A percentile compares a stretch with the other conserved stretches of the same genome.
phyloP scores from a whole-genome alignment of 2,113 vertebrate genomes.

The Melanotaenia duboulayi region DNA sequence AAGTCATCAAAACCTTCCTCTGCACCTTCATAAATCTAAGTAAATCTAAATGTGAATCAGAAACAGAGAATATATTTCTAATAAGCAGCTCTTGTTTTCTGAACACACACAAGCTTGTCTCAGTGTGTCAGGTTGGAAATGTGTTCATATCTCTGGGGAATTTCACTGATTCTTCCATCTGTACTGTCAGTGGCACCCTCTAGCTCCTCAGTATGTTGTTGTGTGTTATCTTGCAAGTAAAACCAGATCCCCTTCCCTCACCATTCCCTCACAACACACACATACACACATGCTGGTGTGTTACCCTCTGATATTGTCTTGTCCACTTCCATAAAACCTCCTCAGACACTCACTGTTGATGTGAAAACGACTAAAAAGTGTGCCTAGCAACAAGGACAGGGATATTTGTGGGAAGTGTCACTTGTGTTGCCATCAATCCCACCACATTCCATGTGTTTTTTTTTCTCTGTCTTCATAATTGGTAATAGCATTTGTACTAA shows the following conservation, averaged over 20 bases:
- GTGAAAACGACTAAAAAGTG: neutral
- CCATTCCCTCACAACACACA: slow-evolving; percentile 9
- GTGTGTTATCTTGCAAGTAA: slow-evolving; percentile 62
- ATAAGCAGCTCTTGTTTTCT: neutral
- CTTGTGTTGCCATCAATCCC: slow-evolving; percentile 31
- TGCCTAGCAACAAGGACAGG: neutral
- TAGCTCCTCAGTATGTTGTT: slow-evolving; percentile 72
- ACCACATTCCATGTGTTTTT: slow-evolving; percentile 38
- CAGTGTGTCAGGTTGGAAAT: slow-evolving; percentile 33
- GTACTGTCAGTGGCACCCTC: slow-evolving; percentile 65
- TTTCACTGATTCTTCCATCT: slow-evolving; percentile 82
- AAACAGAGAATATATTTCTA: slow-evolving; percentile 1
- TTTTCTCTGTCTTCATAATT: slow-evolving; percentile 1
- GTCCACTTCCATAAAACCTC: slow-evolving; percentile 49
- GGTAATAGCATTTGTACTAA: slow-evolving; percentile 77
- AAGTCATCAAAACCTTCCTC: slow-evolving; percentile 55
- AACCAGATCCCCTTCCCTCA: neutral
- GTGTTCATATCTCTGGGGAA: slow-evolving; percentile 69
- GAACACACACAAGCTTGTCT: slow-evolving; percentile 6
- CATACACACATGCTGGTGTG: slow-evolving; percentile 16
- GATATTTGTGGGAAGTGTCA: slow-evolving; percentile 36
- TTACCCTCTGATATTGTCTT: slow-evolving; percentile 57
- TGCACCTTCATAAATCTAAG: slow-evolving; percentile 3
- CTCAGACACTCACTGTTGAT: slow-evolving; percentile 16
- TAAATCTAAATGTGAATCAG: slow-evolving; percentile 18